Percentiles rank a stretch among this genome's conserved stretches.
Conservation (phyloP, 2,113 vertebrate genomes). For the Pseudorectes ferrugineus region DNA sequence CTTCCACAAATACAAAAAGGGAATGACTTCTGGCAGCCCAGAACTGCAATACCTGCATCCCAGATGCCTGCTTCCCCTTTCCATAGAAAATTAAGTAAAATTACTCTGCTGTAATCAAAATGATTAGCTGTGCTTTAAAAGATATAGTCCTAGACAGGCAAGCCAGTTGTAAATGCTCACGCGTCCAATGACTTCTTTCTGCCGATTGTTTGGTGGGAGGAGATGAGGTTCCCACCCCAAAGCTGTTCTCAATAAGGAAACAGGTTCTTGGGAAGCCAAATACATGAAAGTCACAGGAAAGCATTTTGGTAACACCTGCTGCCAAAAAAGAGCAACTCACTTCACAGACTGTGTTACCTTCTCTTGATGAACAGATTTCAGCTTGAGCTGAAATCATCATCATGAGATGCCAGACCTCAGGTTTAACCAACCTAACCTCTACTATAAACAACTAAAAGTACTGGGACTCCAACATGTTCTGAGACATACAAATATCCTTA, state of each 20-base stretch:
- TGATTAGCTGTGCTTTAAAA: neutral
- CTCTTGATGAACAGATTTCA: neutral
- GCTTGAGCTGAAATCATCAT: neutral
- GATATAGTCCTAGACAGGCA: neutral
- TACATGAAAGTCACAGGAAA: neutral
- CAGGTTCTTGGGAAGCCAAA: neutral
- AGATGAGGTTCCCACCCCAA: neutral
- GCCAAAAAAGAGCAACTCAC: neutral
- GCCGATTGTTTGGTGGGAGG: neutral
- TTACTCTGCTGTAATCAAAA: neutral
- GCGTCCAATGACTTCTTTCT: neutral
- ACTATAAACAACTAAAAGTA: neutral
- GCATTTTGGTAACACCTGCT: neutral
- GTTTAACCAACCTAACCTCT: neutral
- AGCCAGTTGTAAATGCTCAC: neutral
- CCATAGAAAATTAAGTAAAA: neutral
- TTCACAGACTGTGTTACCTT: neutral
- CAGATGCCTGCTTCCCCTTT: neutral
- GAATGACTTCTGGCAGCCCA: neutral
- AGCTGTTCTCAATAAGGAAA: neutral
- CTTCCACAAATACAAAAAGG: neutral
- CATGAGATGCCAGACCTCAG: neutral
- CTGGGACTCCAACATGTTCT: neutral
- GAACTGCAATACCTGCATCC: neutral
- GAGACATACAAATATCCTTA: neutral